Evolutionary conservation across 2,888 invertebrate genomes (phyloP), one percentile per base, ranked within the genome.

Genomic region (Dasysyrphus albostriatus): DNA sequence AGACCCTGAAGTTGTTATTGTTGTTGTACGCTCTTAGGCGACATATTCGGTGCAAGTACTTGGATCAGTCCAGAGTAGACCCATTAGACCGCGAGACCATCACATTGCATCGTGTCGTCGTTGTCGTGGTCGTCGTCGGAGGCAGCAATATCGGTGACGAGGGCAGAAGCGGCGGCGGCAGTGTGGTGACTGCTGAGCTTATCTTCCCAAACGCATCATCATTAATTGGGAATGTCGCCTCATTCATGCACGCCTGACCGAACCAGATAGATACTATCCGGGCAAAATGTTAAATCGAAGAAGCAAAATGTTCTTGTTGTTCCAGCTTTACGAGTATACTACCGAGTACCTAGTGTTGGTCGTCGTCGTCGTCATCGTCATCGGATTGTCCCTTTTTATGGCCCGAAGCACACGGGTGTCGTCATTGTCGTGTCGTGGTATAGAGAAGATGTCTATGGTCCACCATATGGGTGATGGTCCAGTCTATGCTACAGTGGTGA

Each of bases 171-270:
- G 49, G 12, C 49, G 72, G 39, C 29, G 29, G 34, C 58, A 58
- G 32, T 63, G 56, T 87, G 78, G 83, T 83, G 87, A 79, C 87
- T 85, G 75, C 47, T 79, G 54, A 75, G 87, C 83, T 87, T 87
- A 87, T 87, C 87, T 87, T 74, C 24, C 51, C 72, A 78, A 78
- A 87, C 83, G 83, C 87, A 87, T 87, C 87, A 83, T 87, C 87
- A 87, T 87, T 87, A 87, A 87, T 87, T 87, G 87, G 78, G 83
- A 87, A 87, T 83, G 87, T 87, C 87, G 87, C 83, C 87, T 78
- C 75, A 75, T 87, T 87, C 83, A 70, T 79, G 87, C 87, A 87
- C 87, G 83, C 65, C 65, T 51, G 58, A 67, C 83, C 83, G 83
- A 87, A 72, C 83, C 87, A 83, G 87, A 79, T 87, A 83, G 83